These are phyloP conservation scores for Hypomecis atomaria DNA, from an alignment of 2,888 invertebrate genomes.

Conservation along the genomic window DNA sequence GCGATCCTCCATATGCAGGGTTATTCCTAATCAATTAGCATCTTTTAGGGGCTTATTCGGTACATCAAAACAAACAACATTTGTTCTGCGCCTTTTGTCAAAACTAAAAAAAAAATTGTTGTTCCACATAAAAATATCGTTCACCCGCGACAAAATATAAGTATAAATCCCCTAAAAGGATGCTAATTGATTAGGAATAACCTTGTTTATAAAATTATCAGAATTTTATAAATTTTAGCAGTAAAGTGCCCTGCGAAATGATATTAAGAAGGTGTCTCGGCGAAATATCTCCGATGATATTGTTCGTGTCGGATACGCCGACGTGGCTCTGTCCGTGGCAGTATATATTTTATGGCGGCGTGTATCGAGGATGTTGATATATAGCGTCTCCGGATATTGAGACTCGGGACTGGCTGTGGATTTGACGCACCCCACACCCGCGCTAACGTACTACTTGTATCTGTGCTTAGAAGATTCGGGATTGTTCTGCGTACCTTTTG, in stretches of 20 bases:
- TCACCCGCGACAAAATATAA: too few species aligned
- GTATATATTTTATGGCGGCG: constrained; percentile 64
- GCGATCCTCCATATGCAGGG: too few species aligned
- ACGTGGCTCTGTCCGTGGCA: constrained; percentile 35
- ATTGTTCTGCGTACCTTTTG: neutral
- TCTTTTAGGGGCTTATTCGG: too few species aligned
- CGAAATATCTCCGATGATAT: constrained; percentile 5
- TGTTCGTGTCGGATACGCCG: neutral
- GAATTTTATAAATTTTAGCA: neutral
- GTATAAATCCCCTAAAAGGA: too few species aligned
- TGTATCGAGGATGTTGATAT: constrained; percentile 50
- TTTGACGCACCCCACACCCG: constrained; percentile 48
- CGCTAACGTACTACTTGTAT: neutral
- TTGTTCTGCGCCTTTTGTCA: too few species aligned
- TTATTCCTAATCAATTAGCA: too few species aligned
- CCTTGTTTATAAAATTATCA: too few species aligned
- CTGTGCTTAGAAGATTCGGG: neutral
- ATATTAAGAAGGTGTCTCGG: neutral
- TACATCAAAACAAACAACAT: too few species aligned
- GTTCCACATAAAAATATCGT: too few species aligned
- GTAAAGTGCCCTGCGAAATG: neutral
- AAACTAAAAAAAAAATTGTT: too few species aligned
- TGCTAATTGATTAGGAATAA: too few species aligned
- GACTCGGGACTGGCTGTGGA: constrained; percentile 69
- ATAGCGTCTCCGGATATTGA: constrained; percentile 58